Conservation (phyloP, 2,113 vertebrate species). For the Notechis scutatus region DNA sequence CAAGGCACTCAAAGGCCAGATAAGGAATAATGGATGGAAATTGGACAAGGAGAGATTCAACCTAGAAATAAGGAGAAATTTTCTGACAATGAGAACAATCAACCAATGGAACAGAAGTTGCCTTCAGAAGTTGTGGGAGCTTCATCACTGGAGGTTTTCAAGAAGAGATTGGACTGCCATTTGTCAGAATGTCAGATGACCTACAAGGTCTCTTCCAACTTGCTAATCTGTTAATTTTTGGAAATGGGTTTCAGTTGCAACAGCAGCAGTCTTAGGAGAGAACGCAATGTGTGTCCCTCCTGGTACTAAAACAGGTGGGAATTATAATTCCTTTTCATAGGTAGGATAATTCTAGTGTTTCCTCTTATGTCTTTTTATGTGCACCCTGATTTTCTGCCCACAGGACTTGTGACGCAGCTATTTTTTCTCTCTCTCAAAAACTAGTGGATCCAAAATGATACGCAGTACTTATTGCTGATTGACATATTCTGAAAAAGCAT, state of each 20-base stretch:
- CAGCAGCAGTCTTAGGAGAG: neutral
- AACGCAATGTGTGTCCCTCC: neutral
- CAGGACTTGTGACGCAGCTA: neutral
- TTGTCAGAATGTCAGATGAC: too few relatives aligned
- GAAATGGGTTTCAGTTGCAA: neutral
- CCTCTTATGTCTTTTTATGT: neutral
- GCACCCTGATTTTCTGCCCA: neutral
- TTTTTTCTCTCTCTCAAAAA: neutral
- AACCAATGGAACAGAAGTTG: too few relatives aligned
- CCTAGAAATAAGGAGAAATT: too few relatives aligned
- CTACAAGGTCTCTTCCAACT: too few relatives aligned
- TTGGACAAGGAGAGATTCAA: too few relatives aligned
- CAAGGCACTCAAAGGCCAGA: too few relatives aligned
- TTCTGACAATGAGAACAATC: too few relatives aligned
- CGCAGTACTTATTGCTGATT: neutral
- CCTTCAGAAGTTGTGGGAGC: too few relatives aligned
- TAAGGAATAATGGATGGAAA: too few relatives aligned
- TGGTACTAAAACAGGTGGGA: neutral
- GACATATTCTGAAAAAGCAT: neutral
- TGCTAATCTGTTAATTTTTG: too few relatives aligned
- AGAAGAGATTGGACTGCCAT: too few relatives aligned
- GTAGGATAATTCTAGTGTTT: neutral
- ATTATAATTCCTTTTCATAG: neutral
- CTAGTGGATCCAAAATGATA: neutral
- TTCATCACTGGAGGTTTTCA: too few relatives aligned